Base-by-base conservation (phyloP, 2,888 invertebrate species). In the Drosophila suboccidentalis region DNA sequence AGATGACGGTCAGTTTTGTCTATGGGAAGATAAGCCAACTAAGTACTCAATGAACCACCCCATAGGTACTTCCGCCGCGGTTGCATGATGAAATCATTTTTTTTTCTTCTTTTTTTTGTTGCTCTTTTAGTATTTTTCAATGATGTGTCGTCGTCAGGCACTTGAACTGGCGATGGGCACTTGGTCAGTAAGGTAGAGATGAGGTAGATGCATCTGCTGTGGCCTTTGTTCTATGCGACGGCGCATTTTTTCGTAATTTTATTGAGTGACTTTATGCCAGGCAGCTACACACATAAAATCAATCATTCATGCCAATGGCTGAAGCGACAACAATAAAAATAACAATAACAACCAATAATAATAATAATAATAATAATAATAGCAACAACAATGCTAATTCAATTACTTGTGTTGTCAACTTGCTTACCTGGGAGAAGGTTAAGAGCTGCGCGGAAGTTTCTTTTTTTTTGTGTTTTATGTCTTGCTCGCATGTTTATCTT, bases 261-360 rank as follows among this genome's bases (percentile, higher is more conserved):
- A 87, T 87, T 85, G 82, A 85, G 85, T 85, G 87, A 87, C 86
- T 85, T 82, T 81, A 87, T 86, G 85, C 83, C 83, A 83, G 75
- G 80, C 82, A 70, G 63, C 75, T 79, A 86, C 82, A 87, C 79
- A 87, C 79, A 86, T 80, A 79, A 86, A 87, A 86, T 87, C 87
- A 82, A 87, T 86, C 87, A 86, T 82, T 86, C 79, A 70, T 66
- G 67, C 68, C 80, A 36, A 63, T 51, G 66, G 44, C 32, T 66
- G 64, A 32, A 44, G 55, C 58, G 49, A 61, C 64, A 46, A 75
- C 67, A 70, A 55, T 51, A 67, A 60, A 54, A 64, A 60, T 43
- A 62, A 46, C 19, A 46, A 55, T 32, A 62, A 74, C 22, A 73
- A 61, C 29, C 62, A 64, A 55, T 46, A 72, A 75, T 58, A 75